These are phyloP conservation scores for Dicentrarchus labrax DNA, from an alignment of 2,113 vertebrate genomes.

Conservation along the genomic window DNA sequence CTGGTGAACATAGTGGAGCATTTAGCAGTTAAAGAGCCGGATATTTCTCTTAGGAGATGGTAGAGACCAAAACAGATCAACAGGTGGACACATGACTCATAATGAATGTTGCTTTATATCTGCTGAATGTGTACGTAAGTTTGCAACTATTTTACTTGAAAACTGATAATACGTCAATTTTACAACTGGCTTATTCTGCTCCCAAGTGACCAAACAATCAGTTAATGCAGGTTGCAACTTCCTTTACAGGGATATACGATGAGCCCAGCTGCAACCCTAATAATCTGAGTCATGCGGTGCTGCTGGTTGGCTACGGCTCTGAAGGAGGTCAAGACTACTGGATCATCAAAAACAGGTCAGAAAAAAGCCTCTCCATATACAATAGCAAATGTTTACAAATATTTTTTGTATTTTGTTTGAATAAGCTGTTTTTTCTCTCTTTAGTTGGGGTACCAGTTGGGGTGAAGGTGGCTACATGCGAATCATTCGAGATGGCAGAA, in stretches of 20 bases:
- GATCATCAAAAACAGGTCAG: constrained; percentile 87
- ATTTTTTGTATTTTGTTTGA: not conserved
- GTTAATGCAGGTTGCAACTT: not conserved
- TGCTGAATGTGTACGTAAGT: too few relatives aligned
- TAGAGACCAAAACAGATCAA: not conserved
- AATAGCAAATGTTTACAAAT: not conserved
- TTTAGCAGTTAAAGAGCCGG: not conserved
- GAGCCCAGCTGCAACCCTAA: constrained; percentile 81
- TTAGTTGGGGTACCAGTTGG: constrained; percentile 85
- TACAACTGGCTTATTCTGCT: too few relatives aligned
- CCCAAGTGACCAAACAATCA: not conserved
- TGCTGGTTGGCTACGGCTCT: constrained; percentile 84
- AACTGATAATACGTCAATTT: too few relatives aligned
- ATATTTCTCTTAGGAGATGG: not conserved
- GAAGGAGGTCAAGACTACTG: constrained; percentile 84
- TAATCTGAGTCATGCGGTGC: constrained; percentile 84
- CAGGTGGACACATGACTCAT: too few relatives aligned
- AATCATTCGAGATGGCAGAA: constrained; percentile 78
- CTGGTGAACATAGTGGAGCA: too few relatives aligned
- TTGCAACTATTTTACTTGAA: too few relatives aligned
- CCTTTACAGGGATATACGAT: constrained; percentile 82
- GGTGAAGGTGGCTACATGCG: constrained; percentile 86
- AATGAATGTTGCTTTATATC: too few relatives aligned
- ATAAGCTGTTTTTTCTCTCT: not conserved
- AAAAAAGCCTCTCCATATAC: rapidly evolving